Evolutionary conservation across 2,797 vertebrate genomes (phyloP).

Genomic region (Spinibarbus caldwelli): DNA sequence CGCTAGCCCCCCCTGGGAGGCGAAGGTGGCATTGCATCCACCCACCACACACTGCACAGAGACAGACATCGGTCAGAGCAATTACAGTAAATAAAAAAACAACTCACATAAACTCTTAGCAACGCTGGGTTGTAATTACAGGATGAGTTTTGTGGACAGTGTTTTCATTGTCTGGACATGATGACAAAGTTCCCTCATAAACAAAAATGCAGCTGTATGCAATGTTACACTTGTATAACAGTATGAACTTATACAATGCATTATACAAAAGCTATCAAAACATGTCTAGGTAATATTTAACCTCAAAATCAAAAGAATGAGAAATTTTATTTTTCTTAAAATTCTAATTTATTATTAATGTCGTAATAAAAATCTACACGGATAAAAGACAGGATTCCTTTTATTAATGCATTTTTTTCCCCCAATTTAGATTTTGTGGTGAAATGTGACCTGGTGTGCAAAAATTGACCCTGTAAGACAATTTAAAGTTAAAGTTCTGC

Average conservation of each 20-base stretch:
- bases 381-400: no score
- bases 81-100: background rate
- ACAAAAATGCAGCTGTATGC: background rate
- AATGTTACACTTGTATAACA: background rate
- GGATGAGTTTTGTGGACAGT: background rate
- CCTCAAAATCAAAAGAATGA: background rate
- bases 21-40: slow-evolving; percentile 96
- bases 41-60: slow-evolving; percentile 91
- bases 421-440: no score
- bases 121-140: background rate
- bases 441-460: no score
- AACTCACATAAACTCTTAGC: background rate
- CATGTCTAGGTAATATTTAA: no score
- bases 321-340: background rate
- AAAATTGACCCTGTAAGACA: no score
- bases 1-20: slow-evolving; percentile 93
- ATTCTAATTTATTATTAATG: background rate
- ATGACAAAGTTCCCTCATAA: background rate
- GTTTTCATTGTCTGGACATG: background rate
- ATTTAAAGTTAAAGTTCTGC: no score
- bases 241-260: background rate
- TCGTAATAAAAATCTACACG: background rate
- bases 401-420: no score
- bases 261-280: background rate
- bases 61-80: background rate